A percentile compares a stretch with the other conserved stretches of the same genome.
phyloP scores from a whole-genome alignment of 2,113 vertebrate genomes.

The Cyprinodon brontotheroides region DNA sequence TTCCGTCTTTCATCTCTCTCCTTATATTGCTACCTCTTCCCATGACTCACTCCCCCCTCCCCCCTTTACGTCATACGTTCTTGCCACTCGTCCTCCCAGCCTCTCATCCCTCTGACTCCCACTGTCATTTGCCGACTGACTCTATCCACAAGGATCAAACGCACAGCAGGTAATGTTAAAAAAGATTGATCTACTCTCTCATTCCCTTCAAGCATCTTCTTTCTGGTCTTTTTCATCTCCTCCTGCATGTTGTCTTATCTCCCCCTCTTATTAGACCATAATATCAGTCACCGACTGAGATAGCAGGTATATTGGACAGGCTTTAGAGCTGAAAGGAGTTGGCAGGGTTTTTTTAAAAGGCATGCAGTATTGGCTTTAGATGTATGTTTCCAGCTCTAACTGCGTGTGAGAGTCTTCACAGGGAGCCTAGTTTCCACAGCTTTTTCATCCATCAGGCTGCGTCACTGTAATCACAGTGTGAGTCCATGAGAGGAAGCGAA shows the following conservation, averaged over 20 bases:
- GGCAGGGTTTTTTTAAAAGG: conserved; percentile 40
- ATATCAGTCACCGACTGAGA: conserved; percentile 45
- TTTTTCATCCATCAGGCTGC: conserved; percentile 49
- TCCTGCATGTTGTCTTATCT: conserved; percentile 44
- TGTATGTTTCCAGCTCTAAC: conserved; percentile 20
- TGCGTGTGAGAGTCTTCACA: conserved; percentile 30
- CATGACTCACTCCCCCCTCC: conserved; percentile 75
- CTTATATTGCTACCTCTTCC: conserved; percentile 60
- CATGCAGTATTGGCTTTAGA: conserved; percentile 42
- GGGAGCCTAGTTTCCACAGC: conserved; percentile 47
- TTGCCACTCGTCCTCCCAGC: conserved; percentile 58
- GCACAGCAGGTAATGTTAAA: conserved; percentile 73
- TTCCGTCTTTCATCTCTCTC: conserved; percentile 24
- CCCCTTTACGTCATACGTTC: conserved; percentile 60
- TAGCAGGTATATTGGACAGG: conserved; percentile 43
- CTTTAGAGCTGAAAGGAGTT: conserved; percentile 49
- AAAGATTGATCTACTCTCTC: conserved; percentile 63
- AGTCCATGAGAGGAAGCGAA: conserved; percentile 30
- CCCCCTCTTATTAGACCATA: conserved; percentile 41
- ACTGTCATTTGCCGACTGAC: conserved; percentile 57
- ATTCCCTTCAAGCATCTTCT: conserved; percentile 29
- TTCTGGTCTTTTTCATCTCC: conserved; percentile 9
- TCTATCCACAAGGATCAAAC: conserved; percentile 64
- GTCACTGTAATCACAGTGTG: conserved; percentile 50
- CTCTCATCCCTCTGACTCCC: conserved; percentile 34